phyloP scores from a whole-genome alignment of 2,797 vertebrate genomes.

The Naso thynnoides region DNA sequence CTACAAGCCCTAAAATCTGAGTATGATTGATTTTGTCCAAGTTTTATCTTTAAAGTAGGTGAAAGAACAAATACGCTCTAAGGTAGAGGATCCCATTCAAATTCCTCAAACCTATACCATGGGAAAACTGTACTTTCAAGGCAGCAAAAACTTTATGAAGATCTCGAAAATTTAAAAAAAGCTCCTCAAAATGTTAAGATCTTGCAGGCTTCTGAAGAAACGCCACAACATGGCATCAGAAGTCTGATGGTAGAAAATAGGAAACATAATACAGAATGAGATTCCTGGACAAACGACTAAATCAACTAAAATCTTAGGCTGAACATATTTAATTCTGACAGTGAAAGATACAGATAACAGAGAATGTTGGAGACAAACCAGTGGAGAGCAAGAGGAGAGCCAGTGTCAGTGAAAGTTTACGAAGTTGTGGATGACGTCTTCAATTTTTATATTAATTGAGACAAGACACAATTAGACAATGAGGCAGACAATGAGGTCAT shows the following conservation, averaged over 20 bases:
- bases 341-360: neutral
- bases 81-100: neutral
- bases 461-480: conserved; percentile 15
- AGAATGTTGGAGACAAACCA: neutral
- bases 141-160: conserved; percentile 2
- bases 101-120: neutral
- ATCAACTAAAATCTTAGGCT: neutral
- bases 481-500: conserved; percentile 24
- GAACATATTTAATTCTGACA: neutral
- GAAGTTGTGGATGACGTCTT: conserved; percentile 20
- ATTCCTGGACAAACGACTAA: neutral
- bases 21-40: neutral
- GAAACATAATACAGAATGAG: neutral
- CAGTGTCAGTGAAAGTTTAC: conserved; percentile 4
- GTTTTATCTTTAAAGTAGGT: neutral
- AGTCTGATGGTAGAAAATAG: neutral
- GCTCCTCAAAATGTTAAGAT: neutral
- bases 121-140: neutral
- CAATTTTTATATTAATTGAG: conserved; percentile 14
- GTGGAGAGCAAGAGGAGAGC: neutral
- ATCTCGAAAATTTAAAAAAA: neutral
- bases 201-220: neutral
- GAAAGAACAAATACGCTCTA: neutral
- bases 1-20: neutral
- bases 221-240: neutral